Evolutionary conservation across 2,113 vertebrate species (phyloP).

Genomic region (Miniopterus natalensis): DNA sequence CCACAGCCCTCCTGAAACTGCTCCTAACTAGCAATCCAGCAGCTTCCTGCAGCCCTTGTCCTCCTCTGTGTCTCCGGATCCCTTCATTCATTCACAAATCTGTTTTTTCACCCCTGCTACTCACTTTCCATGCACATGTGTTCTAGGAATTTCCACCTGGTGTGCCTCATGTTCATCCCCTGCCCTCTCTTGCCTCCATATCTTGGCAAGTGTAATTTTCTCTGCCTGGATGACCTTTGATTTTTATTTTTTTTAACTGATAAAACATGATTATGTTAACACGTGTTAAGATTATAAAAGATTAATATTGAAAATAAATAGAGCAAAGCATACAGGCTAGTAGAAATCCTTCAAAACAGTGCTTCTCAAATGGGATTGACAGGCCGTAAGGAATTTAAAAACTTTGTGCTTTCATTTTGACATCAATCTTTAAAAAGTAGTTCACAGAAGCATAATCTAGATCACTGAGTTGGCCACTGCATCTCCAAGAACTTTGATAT

Average conservation of each 20-base stretch:
- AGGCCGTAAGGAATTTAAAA: background rate
- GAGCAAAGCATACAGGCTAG: background rate
- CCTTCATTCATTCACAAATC: background rate
- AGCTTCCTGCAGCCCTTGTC: background rate
- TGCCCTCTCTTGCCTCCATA: background rate
- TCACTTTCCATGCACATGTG: fast-evolving
- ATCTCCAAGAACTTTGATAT: background rate
- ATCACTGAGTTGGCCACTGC: background rate
- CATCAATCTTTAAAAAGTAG: background rate
- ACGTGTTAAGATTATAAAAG: background rate
- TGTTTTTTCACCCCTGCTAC: background rate
- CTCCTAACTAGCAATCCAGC: background rate
- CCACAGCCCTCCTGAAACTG: fast-evolving
- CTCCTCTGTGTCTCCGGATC: background rate
- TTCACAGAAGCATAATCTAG: background rate
- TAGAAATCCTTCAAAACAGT: background rate
- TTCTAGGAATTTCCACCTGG: background rate
- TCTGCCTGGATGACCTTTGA: background rate
- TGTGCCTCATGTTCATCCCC: background rate
- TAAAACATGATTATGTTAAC: background rate
- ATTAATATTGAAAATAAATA: slow-evolving; percentile 61
- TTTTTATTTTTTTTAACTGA: background rate
- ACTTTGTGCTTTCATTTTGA: background rate
- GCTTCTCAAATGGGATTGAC: background rate
- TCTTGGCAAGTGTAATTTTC: background rate